phyloP scores from a whole-genome alignment of 2,888 invertebrate genomes.

The Timandra comae region DNA sequence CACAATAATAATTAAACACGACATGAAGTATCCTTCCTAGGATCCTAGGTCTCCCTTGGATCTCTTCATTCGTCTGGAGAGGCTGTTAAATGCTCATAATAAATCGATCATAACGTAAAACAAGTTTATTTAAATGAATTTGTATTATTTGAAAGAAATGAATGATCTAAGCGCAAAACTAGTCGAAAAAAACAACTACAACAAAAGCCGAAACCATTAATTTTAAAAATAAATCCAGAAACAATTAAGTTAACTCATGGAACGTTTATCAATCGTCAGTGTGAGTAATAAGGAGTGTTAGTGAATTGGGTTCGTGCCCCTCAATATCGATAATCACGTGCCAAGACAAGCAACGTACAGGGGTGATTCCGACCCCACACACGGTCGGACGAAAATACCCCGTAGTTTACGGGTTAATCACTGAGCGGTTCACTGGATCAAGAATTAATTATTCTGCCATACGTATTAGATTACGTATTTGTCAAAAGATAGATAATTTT shows the following conservation, averaged over 20 bases:
- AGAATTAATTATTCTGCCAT: constrained; percentile 41
- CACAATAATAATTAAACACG: too few relatives aligned
- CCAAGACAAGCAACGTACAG: constrained; percentile 37
- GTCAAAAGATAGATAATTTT: constrained; percentile 20
- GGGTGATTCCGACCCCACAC: constrained; percentile 50
- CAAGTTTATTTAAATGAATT: too few relatives aligned
- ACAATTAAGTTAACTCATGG: constrained; percentile 12
- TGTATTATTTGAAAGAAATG: too few relatives aligned
- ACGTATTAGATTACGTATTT: constrained; percentile 26
- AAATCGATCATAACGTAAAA: too few relatives aligned
- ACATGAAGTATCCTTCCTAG: too few relatives aligned
- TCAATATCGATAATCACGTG: constrained; percentile 61
- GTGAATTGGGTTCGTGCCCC: constrained; percentile 63
- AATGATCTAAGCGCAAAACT: too few relatives aligned
- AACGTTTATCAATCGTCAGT: constrained; percentile 49
- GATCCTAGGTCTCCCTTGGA: too few relatives aligned
- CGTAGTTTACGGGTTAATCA: constrained; percentile 58
- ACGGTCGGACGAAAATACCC: constrained; percentile 49
- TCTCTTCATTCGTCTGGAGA: too few relatives aligned
- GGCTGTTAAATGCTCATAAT: too few relatives aligned
- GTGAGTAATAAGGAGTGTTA: constrained; percentile 50
- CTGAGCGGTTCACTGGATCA: constrained; percentile 37
- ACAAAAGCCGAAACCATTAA: too few relatives aligned
- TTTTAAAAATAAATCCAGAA: too few relatives aligned
- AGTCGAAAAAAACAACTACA: too few relatives aligned